Evolutionary conservation across 2,113 vertebrate genomes (phyloP), one percentile per base, ranked within the genome.

Genomic region (Macquaria australasica): DNA sequence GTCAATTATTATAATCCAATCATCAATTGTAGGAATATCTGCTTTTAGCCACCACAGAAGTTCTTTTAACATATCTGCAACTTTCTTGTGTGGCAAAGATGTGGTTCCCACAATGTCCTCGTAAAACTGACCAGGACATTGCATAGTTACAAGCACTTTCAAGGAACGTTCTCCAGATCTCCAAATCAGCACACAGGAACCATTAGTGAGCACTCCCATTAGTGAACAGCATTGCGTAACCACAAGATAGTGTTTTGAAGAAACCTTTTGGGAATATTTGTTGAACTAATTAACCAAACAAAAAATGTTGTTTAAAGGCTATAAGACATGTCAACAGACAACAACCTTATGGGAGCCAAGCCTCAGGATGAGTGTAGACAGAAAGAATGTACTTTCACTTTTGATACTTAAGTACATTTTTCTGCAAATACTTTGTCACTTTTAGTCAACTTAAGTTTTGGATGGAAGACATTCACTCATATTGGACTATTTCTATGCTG

Each of bases 241-340:
- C 60, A 50, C 43, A 64, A 31, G 58, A 21, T 43, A 39, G 70
- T 18, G 16, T n/a, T 37, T 48, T 31, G 51, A 41, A 2, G 21
- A 48, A 72, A 11, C 50, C 87, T 31, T 59, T 20, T 74, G 85
- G 82, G 87, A 83, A 79, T 77, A 66, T 77, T 73, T 80, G 73
- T 50, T 67, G 56, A 67, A 43, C 74, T 86, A 88, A 86, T 89
- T 86, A 89, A 84, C 34, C 34, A 25, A 69, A 84, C 69, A 31
- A 68, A 56, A 56, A 43, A 56, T 63, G 55, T 63, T 50, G n/a
- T 66, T 62, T 74, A 50, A 67, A 77, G 63, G 25, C 59, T 21
- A 21, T 31, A 58, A n/a, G 20, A 41, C 71, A 16, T 14, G 4
- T 45, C 67, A 34, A 34, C 12, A 31, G 41, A 59, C 53, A 56